Base-by-base conservation (phyloP, 2,113 vertebrate species). In the Anhinga rufa region DNA sequence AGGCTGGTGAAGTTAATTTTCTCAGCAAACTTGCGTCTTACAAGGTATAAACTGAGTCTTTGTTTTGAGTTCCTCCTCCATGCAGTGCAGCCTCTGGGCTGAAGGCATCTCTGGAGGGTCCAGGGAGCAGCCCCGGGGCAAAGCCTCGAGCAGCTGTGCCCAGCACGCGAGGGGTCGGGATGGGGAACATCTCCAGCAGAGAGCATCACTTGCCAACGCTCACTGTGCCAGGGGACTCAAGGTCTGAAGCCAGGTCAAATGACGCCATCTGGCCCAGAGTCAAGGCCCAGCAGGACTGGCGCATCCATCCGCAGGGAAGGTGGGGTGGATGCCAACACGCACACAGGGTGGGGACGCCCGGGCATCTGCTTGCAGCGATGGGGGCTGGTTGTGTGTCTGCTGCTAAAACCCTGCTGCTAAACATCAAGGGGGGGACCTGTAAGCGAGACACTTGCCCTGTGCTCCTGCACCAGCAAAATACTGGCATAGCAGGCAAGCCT, bases 91-190 rank as follows among this genome's bases (percentile, higher is more conserved):
- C 70, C 61, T 86, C 49, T 8, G 19, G 52, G 77, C 40, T 64
- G 26, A 91, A 74, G 62, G 78, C 40, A 26, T 79, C 78, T 85
- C 74, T 78, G 29, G 74, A 93, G 92, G 49, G 75, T 79, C 24
- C 32, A 0, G 1, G 65, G 66, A 93, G 82, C 84, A 87, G 66
- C 80, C 65, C 48, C 3, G 1, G 38, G 40, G 66, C 4, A 0
- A 77, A 79, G 57, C 71, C 1, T 4, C 55, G 62, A 96, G 69
- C 65, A 82, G 69, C 80, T 17, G 17, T 69, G 76, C 51, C 49
- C 0, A 1, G 62, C 87, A 89, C 11, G 4, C 0, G 5, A 87
- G 42, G 40, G 32, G 15, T 17, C 1, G 2, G 54, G 46, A 29
- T 64, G n/a, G 14, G 19, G 10, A 80, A 9, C 5, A 1, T 54